Evolutionary conservation across 2,797 vertebrate species (phyloP).

Genomic region (Hyperoplus lanceolatus): DNA sequence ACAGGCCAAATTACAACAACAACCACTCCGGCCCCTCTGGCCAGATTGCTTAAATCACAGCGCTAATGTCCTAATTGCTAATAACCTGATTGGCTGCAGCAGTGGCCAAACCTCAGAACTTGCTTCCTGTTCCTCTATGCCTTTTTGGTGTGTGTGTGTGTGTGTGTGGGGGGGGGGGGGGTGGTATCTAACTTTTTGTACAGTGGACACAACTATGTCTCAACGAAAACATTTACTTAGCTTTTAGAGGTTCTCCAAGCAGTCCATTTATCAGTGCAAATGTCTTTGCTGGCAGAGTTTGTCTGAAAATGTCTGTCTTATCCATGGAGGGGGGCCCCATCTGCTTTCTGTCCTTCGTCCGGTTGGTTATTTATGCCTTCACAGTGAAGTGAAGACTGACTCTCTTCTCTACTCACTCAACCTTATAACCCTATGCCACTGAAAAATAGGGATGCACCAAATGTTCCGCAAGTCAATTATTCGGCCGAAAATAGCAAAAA

Average conservation of each 20-base stretch:
- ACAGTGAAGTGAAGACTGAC: neutral
- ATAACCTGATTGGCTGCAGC: slow-evolving; percentile 34
- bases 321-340: neutral
- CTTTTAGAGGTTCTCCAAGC: neutral
- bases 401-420: neutral
- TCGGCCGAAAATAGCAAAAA: too few relatives aligned
- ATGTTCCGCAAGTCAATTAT: too few relatives aligned
- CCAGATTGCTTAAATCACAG: slow-evolving; percentile 40
- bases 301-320: neutral
- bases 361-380: slow-evolving; percentile 7
- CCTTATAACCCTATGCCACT: neutral
- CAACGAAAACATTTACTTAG: neutral
- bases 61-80: slow-evolving; percentile 11
- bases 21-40: slow-evolving; percentile 44
- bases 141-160: neutral
- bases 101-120: slow-evolving; percentile 13
- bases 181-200: neutral
- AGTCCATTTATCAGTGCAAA: slow-evolving; percentile 5
- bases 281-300: slow-evolving; percentile 6
- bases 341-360: neutral
- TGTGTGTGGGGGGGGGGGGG: too few relatives aligned
- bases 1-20: slow-evolving; percentile 31
- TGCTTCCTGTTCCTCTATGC: slow-evolving; percentile 47
- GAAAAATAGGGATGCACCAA: too few relatives aligned
- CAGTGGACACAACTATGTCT: neutral